A percentile compares a stretch with the other conserved stretches of the same genome.
Conservation (phyloP, 2,113 vertebrate genomes). For the Eurystomus gularis region DNA sequence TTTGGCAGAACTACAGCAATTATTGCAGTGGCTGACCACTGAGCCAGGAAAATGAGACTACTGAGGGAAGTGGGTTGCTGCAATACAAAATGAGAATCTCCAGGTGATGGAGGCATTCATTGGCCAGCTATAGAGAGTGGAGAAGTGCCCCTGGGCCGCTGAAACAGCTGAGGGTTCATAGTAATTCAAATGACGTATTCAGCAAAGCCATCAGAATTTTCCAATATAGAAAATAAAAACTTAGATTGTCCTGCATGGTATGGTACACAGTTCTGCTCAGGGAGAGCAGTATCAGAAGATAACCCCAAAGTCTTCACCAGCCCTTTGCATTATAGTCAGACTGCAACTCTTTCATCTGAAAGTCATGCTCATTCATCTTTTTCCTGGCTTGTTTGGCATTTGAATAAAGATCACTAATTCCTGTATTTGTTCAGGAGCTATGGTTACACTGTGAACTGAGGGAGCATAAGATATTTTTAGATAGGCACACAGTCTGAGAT, state of each 20-base stretch:
- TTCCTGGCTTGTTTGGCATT: not conserved
- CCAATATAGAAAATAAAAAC: not conserved
- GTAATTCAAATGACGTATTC: not conserved
- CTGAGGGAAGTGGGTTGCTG: not conserved
- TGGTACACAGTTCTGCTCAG: not conserved
- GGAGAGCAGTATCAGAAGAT: not conserved
- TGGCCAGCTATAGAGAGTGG: not conserved
- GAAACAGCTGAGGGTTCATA: not conserved
- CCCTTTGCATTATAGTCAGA: not conserved
- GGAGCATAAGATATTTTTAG: not conserved
- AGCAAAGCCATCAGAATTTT: not conserved
- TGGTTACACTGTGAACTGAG: not conserved
- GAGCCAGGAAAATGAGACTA: not conserved
- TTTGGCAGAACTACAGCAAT: not conserved
- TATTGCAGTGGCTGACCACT: not conserved
- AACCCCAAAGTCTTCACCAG: not conserved
- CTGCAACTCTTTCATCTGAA: not conserved
- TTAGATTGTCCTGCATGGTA: not conserved
- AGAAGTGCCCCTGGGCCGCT: not conserved
- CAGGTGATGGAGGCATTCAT: not conserved
- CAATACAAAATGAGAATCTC: not conserved
- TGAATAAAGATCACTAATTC: not conserved
- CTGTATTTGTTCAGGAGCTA: not conserved
- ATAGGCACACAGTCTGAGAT: fast-evolving
- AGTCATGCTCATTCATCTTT: not conserved